Base-by-base conservation (phyloP, 2,797 vertebrate species). In the Sandelia bainsii region DNA sequence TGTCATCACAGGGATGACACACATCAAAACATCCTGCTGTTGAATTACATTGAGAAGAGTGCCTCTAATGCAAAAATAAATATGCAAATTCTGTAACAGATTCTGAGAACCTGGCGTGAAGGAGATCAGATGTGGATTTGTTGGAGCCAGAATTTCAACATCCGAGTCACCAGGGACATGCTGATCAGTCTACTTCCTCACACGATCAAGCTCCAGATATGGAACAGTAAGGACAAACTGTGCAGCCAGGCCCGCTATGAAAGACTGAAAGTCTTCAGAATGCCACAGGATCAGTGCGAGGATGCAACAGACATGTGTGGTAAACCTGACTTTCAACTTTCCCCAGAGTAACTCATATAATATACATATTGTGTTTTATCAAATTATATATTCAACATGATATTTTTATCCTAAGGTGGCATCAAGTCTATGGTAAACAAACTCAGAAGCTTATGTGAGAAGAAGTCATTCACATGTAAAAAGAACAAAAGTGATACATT, bases 101-200 rank as follows among this genome's bases (percentile, higher is more conserved):
- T 93, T 40, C 6, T 97, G 62, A 93, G 68, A 61, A 93, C 93
- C 0, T 96, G 95, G 96, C 50, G 76, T 11, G 96, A 97, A 65
- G 90, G 87, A 32, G 90, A 92, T 56, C 90, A 85, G 82, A 75
- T 89, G 5, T 98, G 97, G 96, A 59, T 97, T 16, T 90, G 92
- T 0, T 96, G 96, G 96, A 89, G 63, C 53, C 93, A 96, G 19
- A 83, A 64, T 13, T 84, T 94, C 46, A 87, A 85, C 16, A 46
- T 96, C 11, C 57, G 27, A 0, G 77, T 96, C 79, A 93, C 91
- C 40, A 96, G 82, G 37, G 89, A 95, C 19, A 71, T 94, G 52
- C 57, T 97, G 61, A 83, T 95, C 78, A 93, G 93, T 87, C 79
- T 96, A 2, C 88, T 84, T 25, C 87, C 91, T 63, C 93, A 96